Evolutionary conservation across 2,113 vertebrate genomes (phyloP), one percentile per base, ranked within the genome.

Genomic region (Carettochelys insculpta): DNA sequence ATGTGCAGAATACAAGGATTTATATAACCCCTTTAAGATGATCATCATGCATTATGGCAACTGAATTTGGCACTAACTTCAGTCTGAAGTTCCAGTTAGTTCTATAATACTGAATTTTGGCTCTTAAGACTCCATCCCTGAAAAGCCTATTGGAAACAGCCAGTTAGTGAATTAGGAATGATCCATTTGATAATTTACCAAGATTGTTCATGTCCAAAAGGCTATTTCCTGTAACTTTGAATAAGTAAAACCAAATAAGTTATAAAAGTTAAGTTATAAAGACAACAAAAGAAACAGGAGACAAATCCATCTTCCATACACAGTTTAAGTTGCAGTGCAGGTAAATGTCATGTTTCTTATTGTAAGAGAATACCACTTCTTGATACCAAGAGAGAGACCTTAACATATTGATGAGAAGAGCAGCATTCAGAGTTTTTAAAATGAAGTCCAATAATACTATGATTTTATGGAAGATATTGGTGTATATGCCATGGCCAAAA

Each of bases 81-180:
- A 76, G 34, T 48, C 17, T 41, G 11, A 81, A 10, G 38, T 89
- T 90, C 52, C 85, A 79, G 76, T 10, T 43, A 27, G 9, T 5
- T 58, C 11, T 20, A 3, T 77, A 19, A 20, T 34, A 80, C n/a
- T 45, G 90, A 61, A 68, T 43, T 24, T 17, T 11, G 3, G 80
- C 86, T 1, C 83, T 38, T 20, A 86, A 90, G 22, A 68, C 2
- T 43, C 77, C 77, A 68, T 38, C 31, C 9, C 25, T 38, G 0
- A 25, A 68, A 5, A 82, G 38, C 24, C 34, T 80, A 29, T 82
- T 0, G 11, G 0, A 82, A 8, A 45, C 1, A 1, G 7, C 80
- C 76, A 90, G 19, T 34, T 58, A 89, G 84, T 78, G 93, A 93
- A 50, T 50, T 11, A 50, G 48, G 14, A 50, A 14, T 50, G 48